A percentile compares a stretch with the other conserved stretches of the same genome.
These are phyloP conservation scores for Notothenia coriiceps DNA, from an alignment of 2,113 vertebrate genomes.

Conservation along the genomic window DNA sequence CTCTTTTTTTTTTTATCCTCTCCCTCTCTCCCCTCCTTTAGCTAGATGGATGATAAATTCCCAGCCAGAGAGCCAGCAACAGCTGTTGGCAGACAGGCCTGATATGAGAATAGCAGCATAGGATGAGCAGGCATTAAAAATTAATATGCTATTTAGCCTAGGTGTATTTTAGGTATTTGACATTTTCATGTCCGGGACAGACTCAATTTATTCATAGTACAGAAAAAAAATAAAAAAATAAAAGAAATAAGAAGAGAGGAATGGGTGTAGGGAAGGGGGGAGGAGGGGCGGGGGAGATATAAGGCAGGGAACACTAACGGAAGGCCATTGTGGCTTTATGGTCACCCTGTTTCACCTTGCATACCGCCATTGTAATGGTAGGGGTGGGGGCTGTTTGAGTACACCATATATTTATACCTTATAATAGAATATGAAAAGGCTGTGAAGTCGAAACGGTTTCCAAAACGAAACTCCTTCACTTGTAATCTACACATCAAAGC, in stretches of 20 bases:
- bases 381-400: background rate
- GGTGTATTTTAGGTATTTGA: constrained; percentile 92
- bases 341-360: constrained; percentile 69
- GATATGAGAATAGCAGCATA: constrained; percentile 91
- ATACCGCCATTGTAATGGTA: constrained; percentile 24
- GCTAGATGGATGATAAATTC: constrained; percentile 87
- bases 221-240: constrained; percentile 70
- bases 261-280: constrained; percentile 29
- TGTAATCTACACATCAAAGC: background rate
- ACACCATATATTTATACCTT: constrained; percentile 5
- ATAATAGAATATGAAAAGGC: background rate
- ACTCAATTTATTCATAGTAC: constrained; percentile 89
- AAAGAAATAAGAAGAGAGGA: constrained; percentile 62
- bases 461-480: background rate
- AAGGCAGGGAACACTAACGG: constrained; percentile 67
- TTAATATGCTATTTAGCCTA: constrained; percentile 91
- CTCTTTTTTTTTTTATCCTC: constrained; percentile 56
- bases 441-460: background rate
- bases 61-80: constrained; percentile 86
- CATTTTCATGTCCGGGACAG: constrained; percentile 90
- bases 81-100: constrained; percentile 90
- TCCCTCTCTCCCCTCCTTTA: constrained; percentile 72
- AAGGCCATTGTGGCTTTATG: constrained; percentile 77
- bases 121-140: constrained; percentile 90
- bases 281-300: constrained; percentile 1